Base-by-base conservation (phyloP, 2,797 vertebrate species). In the Natrix natrix region DNA sequence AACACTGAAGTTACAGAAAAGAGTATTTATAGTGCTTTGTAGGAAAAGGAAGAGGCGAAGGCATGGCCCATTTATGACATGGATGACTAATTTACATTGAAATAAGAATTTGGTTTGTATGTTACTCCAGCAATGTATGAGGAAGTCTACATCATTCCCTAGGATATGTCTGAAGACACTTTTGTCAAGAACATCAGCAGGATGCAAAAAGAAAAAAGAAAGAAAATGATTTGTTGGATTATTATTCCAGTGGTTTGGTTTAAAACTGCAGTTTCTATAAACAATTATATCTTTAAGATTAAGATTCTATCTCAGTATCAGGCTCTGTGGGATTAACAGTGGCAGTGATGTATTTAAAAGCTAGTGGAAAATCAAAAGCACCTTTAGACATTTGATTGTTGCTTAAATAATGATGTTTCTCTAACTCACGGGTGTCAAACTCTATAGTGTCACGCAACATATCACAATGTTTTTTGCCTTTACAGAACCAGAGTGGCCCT, bases 1-100 rank as follows among this genome's bases (percentile, higher is more conserved):
- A 93, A 96, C 95, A 95, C 94, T 69, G 95, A 97, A 95, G 95
- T 94, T 96, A 91, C 96, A 95, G 96, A 96, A 94, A 94, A 95
- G 96, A 94, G 87, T 97, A 97, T 97, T 97, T 94, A 93, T 93
- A 95, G 97, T 96, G 95, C 96, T 97, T 97, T 90, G 95, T 95
- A 96, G 94, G 94, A 91, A 86, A 95, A 91, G 61, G 74, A 91
- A 90, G 32, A 93, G 66, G 88, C 56, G 87, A 92, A 89, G 86
- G 93, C 91, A 86, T 90, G 89, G 91, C 92, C 52, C 43, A 92
- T 94, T 92, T 69, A n/a, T 90, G 24, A 94, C 91, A 91, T 59
- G 92, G 94, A 93, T 95, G 91, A 95, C 95, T 91, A 94, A 97
- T 97, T 97, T 97, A 95, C 97, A 94, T 95, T 93, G 96, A 97